Percentiles rank a stretch among this genome's conserved stretches.
Evolutionary conservation across 2,113 vertebrate genomes (phyloP).

Genomic region (Mesoclemmys tuberculata): DNA sequence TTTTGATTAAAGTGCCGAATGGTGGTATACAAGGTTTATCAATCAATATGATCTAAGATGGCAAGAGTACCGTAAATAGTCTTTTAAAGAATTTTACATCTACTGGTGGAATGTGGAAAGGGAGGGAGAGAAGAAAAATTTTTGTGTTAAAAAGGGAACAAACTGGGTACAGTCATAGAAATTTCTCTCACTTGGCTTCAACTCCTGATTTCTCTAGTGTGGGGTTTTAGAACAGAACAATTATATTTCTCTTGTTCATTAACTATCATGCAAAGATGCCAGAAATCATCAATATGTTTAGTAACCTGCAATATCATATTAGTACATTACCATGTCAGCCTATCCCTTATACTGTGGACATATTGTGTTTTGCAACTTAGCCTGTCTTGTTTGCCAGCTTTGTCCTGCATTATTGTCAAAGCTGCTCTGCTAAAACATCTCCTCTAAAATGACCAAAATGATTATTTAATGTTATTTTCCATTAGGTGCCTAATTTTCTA

Average conservation of each 20-base stretch:
- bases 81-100: neutral
- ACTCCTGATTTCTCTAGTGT: neutral
- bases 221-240: slow-evolving; percentile 12
- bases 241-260: slow-evolving; percentile 6
- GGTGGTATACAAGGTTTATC: neutral
- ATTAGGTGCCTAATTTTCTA: slow-evolving; percentile 46
- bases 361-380: neutral
- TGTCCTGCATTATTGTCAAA: neutral
- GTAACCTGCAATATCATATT: neutral
- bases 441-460: neutral
- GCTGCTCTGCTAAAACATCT: neutral
- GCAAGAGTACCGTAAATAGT: neutral
- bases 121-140: slow-evolving; percentile 42
- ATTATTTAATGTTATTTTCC: slow-evolving; percentile 11
- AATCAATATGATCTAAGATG: slow-evolving; percentile 27
- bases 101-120: slow-evolving; percentile 15
- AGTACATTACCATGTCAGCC: neutral
- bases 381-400: slow-evolving; percentile 9
- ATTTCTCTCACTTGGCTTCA: slow-evolving; percentile 55
- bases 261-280: neutral
- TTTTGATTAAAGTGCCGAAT: neutral
- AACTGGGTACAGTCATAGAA: slow-evolving; percentile 29
- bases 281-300: slow-evolving; percentile 3
- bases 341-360: neutral
- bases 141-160: neutral